Percentiles rank a stretch among this genome's conserved stretches.
Evolutionary conservation across 2,888 invertebrate genomes (phyloP).

Genomic region (Ernsta delagoae): DNA sequence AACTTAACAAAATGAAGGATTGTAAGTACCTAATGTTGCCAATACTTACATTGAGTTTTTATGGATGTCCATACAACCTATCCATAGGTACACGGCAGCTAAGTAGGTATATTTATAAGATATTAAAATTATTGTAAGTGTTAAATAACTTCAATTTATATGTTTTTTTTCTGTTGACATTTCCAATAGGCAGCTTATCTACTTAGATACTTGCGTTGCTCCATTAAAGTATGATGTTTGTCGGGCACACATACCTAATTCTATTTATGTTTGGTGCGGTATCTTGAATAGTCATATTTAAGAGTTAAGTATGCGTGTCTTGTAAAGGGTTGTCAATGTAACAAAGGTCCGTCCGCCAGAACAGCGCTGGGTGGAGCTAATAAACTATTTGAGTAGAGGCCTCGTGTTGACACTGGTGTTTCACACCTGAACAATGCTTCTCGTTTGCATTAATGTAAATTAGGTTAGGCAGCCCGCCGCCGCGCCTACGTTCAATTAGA

Average conservation of each 20-base stretch:
- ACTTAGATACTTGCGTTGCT: not conserved
- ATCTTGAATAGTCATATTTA: slow-evolving; percentile 71
- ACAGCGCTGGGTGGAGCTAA: slow-evolving; percentile 82
- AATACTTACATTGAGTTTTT: too few relatives aligned
- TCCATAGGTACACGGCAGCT: too few relatives aligned
- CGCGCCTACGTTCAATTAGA: slow-evolving; percentile 82
- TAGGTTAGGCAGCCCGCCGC: slow-evolving; percentile 78
- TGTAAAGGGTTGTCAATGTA: slow-evolving; percentile 74
- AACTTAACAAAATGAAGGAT: not conserved
- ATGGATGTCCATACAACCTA: too few relatives aligned
- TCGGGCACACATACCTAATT: slow-evolving; percentile 30
- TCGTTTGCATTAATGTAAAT: slow-evolving; percentile 85
- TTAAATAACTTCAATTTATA: too few relatives aligned
- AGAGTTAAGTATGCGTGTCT: slow-evolving; percentile 78
- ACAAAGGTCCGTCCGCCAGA: slow-evolving; percentile 79
- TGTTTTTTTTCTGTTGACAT: too few relatives aligned
- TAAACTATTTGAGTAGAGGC: slow-evolving; percentile 83
- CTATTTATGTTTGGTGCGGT: slow-evolving; percentile 58
- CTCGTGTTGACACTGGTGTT: slow-evolving; percentile 83
- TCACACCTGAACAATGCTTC: slow-evolving; percentile 84
- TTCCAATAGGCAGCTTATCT: too few relatives aligned
- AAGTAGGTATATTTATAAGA: too few relatives aligned
- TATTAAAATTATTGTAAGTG: too few relatives aligned
- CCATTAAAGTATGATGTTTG: slow-evolving; percentile 33
- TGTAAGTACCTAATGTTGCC: not conserved